Conservation (phyloP, 2,888 invertebrate species). For the Parthenolecanium corni region DNA sequence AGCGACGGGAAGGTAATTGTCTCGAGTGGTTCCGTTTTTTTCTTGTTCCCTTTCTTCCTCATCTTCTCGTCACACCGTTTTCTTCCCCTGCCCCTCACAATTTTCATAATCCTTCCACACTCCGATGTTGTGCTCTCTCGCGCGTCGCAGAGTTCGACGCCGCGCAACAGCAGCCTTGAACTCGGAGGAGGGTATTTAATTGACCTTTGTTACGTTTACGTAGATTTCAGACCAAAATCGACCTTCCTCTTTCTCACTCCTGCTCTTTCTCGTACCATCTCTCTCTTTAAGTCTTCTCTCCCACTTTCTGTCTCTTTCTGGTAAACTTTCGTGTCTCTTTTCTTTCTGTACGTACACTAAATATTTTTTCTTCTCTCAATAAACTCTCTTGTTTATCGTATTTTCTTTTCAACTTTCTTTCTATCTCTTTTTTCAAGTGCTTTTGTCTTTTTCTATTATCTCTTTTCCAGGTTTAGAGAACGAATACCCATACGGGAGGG, state of each 20-base stretch:
- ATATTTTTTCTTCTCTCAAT: too few relatives aligned
- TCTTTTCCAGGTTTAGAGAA: neutral
- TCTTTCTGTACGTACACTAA: too few relatives aligned
- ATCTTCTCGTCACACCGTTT: too few relatives aligned
- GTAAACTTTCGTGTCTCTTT: constrained; percentile 6
- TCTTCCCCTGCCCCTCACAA: too few relatives aligned
- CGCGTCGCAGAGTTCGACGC: constrained; percentile 19
- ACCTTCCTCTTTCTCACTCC: neutral
- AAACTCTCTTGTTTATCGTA: too few relatives aligned
- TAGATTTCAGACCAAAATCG: constrained; percentile 10
- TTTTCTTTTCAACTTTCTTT: too few relatives aligned
- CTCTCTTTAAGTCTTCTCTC: neutral
- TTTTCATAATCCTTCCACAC: neutral
- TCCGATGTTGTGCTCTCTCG: neutral
- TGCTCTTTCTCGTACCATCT: neutral
- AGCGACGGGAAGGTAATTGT: constrained; percentile 27
- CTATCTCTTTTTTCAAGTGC: too few relatives aligned
- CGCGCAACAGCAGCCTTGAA: constrained; percentile 30
- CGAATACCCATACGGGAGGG: neutral
- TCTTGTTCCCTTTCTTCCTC: neutral
- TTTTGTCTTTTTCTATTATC: neutral
- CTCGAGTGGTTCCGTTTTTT: constrained; percentile 18
- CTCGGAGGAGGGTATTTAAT: constrained; percentile 30
- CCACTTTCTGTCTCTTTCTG: neutral
- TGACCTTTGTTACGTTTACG: constrained; percentile 25